Evolutionary conservation across 2,888 invertebrate species (phyloP), one percentile per base, ranked within the genome.

Genomic region (Yponomeuta cagnagella): DNA sequence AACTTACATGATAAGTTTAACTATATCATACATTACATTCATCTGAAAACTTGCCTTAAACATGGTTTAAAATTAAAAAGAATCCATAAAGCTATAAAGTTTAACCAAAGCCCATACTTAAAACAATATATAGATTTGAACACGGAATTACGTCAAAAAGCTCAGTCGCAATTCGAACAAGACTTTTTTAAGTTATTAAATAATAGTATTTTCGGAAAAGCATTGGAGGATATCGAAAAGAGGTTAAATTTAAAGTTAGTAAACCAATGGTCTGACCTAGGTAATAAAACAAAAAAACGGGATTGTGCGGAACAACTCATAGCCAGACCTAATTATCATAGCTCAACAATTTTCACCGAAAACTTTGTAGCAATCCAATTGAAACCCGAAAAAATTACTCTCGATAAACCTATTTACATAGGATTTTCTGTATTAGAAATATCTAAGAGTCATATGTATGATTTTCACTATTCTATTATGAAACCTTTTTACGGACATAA

Each of bases 1-100:
- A 78, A 75, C 70, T 71, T 81, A 5, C 71, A 75, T 30, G 66
- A 77, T 68, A 81, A 80, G 73, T 23, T 48, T 43, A 74, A 77
- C 10, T 80, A 80, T 71, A 71, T 80, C 0, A 77, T 80, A 30
- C 80, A 83, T 72, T 80, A 78, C 43, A 71, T 75, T 33, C 76
- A 75, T 71, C 72, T 80, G 10, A 74, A 78, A 67, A 75, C 23
- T 71, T 76, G 75, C 73, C 63, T 84, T 5, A 69, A 76, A 43
- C 69, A 79, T 43, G 83, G 82, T 0, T 66, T 83, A 31, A 75
- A 72, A 43, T 71, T 68, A 43, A 73, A 37, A 48, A 80, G 79
- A 76, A 76, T 81, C 30, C 79, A 80, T 72, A 70, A 77, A 12
- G 73, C 78, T 12, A 67, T 82, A 15, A 31, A 72, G 48, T 82